Percentiles rank a stretch among this genome's conserved stretches.
These are phyloP conservation scores for Pogonocherus hispidulus DNA, from an alignment of 2,888 invertebrate genomes.

Conservation along the genomic window DNA sequence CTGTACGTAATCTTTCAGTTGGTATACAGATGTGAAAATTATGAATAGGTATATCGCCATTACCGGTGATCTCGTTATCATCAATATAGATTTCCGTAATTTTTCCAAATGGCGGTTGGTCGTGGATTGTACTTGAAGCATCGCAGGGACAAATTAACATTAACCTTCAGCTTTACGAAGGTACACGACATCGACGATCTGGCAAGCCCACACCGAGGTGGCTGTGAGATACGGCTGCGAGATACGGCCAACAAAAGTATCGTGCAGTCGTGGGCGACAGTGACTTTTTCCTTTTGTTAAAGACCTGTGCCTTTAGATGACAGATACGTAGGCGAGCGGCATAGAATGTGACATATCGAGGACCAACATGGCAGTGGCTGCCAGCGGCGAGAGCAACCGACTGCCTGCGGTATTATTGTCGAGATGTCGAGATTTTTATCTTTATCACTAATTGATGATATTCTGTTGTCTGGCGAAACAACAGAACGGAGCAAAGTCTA, in stretches of 20 bases:
- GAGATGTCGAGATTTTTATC: constrained; percentile 10
- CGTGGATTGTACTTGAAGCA: no score
- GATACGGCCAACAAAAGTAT: constrained; percentile 24
- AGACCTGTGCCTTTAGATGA: constrained; percentile 30
- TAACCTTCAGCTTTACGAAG: constrained; percentile 26
- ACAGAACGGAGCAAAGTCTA: background rate
- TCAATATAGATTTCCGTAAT: no score
- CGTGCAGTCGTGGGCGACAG: constrained; percentile 33
- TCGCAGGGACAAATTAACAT: constrained; percentile 40
- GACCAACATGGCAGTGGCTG: no score
- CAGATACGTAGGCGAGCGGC: constrained; percentile 26
- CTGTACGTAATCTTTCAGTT: no score
- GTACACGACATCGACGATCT: constrained; percentile 28
- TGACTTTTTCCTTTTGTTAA: constrained; percentile 28
- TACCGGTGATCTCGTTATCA: no score
- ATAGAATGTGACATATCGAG: no score
- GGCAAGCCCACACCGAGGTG: constrained; percentile 24
- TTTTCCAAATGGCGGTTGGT: no score
- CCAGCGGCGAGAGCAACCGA: background rate
- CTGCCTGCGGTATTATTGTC: background rate
- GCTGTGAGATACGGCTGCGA: constrained; percentile 20
- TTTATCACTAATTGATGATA: constrained; percentile 17
- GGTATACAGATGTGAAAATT: no score
- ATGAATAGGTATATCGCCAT: no score
- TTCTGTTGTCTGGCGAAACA: constrained; percentile 11